Evolutionary conservation across 2,888 invertebrate species (phyloP).

Genomic region (Cordylochernes scorpioides): DNA sequence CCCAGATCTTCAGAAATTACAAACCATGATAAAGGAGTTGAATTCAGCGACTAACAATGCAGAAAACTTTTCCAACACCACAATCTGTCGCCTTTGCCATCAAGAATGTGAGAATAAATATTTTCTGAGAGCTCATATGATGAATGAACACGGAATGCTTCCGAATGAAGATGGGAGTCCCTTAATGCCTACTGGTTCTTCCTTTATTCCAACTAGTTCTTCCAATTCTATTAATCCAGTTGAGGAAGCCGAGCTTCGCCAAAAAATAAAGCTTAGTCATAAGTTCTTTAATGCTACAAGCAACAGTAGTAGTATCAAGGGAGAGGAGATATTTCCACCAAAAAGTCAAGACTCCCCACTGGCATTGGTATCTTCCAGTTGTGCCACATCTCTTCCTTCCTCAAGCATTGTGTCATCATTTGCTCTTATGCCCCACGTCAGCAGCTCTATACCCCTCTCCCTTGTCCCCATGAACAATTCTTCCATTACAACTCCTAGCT

Average conservation of each 20-base stretch:
- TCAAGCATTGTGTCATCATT: too few relatives aligned
- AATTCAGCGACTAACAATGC: slow-evolving; percentile 29
- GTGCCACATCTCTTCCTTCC: too few relatives aligned
- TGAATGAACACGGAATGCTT: slow-evolving; percentile 35
- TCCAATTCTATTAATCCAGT: slow-evolving; percentile 13
- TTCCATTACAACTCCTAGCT: slow-evolving; percentile 5
- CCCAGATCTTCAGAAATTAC: slow-evolving; percentile 58
- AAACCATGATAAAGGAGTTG: slow-evolving; percentile 65
- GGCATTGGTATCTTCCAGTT: too few relatives aligned
- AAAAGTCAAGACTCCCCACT: too few relatives aligned
- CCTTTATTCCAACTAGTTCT: slow-evolving; percentile 1
- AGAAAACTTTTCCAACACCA: slow-evolving; percentile 12
- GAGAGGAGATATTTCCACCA: too few relatives aligned
- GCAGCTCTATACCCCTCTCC: neutral
- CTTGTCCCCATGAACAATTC: slow-evolving; percentile 1
- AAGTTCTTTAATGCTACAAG: too few relatives aligned
- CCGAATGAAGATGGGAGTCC: slow-evolving; percentile 23
- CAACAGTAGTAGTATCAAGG: neutral
- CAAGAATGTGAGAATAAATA: slow-evolving; percentile 43
- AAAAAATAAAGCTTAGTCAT: slow-evolving; percentile 39
- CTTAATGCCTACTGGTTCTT: neutral
- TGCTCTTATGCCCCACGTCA: neutral
- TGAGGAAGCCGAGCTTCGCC: slow-evolving; percentile 29
- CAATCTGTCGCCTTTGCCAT: slow-evolving; percentile 38
- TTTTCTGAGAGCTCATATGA: slow-evolving; percentile 38